A percentile compares a stretch with the other conserved stretches of the same genome.
phyloP scores from a whole-genome alignment of 2,888 invertebrate species.

The Fissipunctia ypsillon region DNA sequence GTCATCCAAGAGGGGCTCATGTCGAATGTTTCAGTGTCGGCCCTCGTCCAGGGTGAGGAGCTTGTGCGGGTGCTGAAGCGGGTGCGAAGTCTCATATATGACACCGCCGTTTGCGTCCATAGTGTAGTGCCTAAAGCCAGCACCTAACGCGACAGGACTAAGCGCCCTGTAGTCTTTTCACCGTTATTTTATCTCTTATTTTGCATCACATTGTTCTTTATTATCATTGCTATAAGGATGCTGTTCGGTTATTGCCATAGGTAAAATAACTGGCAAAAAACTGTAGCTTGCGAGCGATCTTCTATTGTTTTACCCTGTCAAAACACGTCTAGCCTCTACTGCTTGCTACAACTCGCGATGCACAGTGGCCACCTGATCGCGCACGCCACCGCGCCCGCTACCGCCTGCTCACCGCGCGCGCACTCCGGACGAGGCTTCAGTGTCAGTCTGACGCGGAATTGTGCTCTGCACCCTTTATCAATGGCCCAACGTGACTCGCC shows the following conservation, averaged over 20 bases:
- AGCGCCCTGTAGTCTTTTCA: too few relatives aligned
- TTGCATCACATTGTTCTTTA: too few relatives aligned
- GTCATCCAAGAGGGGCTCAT: constrained; percentile 59
- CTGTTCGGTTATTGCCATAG: too few relatives aligned
- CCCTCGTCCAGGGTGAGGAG: background rate
- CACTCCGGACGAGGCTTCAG: constrained; percentile 20
- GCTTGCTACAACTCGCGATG: background rate
- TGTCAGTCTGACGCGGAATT: constrained; percentile 55
- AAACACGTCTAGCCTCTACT: background rate
- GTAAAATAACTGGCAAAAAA: too few relatives aligned
- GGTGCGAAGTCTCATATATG: too few relatives aligned
- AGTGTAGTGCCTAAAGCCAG: too few relatives aligned
- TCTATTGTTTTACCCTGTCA: background rate
- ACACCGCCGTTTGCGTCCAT: too few relatives aligned
- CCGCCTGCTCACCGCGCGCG: background rate
- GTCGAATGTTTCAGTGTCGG: constrained; percentile 62
- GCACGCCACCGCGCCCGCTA: constrained; percentile 1
- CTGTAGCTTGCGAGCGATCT: background rate
- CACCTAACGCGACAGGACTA: too few relatives aligned
- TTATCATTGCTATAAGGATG: too few relatives aligned
- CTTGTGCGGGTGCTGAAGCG: background rate
- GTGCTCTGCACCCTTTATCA: constrained; percentile 62
- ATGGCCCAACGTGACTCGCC: constrained; percentile 65
- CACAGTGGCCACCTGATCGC: background rate
- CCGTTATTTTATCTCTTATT: too few relatives aligned